Evolutionary conservation across 2,888 invertebrate species (phyloP), one percentile per base, ranked within the genome.

Genomic region (Polydrusus tereticollis): DNA sequence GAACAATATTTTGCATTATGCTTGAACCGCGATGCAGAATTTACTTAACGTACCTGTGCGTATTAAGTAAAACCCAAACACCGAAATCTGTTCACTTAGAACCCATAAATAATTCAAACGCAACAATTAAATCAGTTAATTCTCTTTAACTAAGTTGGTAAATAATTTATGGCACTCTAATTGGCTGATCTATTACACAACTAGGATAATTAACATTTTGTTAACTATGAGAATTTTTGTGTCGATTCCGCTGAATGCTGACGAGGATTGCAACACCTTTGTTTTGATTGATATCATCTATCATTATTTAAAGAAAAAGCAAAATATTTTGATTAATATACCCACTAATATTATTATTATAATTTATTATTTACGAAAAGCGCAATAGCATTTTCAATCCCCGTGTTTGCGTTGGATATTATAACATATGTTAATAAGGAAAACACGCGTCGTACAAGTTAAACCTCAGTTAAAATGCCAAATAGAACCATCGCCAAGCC

Each of bases 91-190:
- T 14, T 26, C 23, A 23, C 14, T 26, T 7, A 26, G 23, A 50
- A 47, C 3, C 50, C 14, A 23, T 50, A 50, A 50, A 26, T 26
- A 50, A 50, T 26, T 50, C 26, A 26, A 50, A 50, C 26, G 1
- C 7, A 23, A 23, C 26, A 50, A 50, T 50, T 50, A 50, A 50
- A 50, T 50, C 14, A 14, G 3, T 26, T 50, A 5, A 23, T 26
- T 50, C 23, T 50, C 50, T 14, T 50, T 50, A 50, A 50, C 26
- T 14, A 14, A 14, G 14, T 26, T 14, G 50, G 14, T 50, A 50
- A 50, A 26, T 50, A 50, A 50, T 50, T 50, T 50, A 50, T 50
- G 50, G n/a, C n/a, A 14, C 14, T 14, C 26, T 50, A 50, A 26
- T 50, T 50, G 50, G 50, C 50, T 14, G 14, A 20, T 50, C 26